Evolutionary conservation across 1,140 invertebrate genomes (phyloP).

Genomic region (Psix sp.): DNA sequence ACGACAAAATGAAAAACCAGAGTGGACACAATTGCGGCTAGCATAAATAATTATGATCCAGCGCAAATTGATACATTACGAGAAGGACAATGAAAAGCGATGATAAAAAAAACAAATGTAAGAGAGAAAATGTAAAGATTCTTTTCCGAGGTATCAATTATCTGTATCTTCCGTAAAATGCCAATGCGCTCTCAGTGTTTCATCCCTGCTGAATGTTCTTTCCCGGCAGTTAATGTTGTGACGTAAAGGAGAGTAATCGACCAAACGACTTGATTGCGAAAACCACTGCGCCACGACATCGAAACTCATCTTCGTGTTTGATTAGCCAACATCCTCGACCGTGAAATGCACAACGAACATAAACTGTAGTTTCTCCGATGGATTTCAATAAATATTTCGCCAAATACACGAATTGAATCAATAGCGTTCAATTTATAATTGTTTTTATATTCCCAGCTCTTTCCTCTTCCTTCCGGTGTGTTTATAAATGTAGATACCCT

Average conservation of each 20-base stretch:
- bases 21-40: background rate
- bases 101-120: slow-evolving; percentile 20
- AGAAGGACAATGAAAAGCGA: background rate
- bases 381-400: too few species aligned
- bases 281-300: slow-evolving; percentile 54
- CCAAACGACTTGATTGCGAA: slow-evolving; percentile 56
- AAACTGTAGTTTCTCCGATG: background rate
- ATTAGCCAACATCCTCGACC: slow-evolving; percentile 59
- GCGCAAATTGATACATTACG: background rate
- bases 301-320: slow-evolving; percentile 54
- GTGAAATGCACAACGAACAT: slow-evolving; percentile 59
- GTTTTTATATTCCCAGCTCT: too few species aligned
- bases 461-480: too few species aligned
- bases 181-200: slow-evolving; percentile 60
- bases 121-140: slow-evolving; percentile 31
- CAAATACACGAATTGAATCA: too few species aligned
- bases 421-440: too few species aligned
- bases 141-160: slow-evolving; percentile 48
- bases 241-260: slow-evolving; percentile 61
- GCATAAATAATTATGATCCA: too few species aligned
- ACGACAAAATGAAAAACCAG: too few species aligned
- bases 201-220: slow-evolving; percentile 45
- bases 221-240: slow-evolving; percentile 58
- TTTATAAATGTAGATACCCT: too few species aligned
- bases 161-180: slow-evolving; percentile 59